These are phyloP conservation scores for Sebastes hubbsi DNA, from an alignment of 2,797 vertebrate species.

Conservation along the genomic window DNA sequence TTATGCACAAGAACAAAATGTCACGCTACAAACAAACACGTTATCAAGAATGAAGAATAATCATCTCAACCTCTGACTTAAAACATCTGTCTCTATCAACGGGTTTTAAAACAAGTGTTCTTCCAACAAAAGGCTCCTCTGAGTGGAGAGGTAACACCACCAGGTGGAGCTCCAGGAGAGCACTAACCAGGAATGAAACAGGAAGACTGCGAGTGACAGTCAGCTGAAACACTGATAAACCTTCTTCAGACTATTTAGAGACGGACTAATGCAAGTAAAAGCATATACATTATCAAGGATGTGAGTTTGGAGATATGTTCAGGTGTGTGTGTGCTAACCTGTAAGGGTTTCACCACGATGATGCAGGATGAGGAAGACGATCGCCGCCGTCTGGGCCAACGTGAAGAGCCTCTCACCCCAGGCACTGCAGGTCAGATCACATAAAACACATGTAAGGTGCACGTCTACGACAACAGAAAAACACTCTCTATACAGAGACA, in stretches of 20 bases:
- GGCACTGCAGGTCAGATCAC: conserved; percentile 73
- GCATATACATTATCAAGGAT: not conserved
- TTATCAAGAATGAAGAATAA: not conserved
- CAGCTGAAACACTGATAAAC: not conserved
- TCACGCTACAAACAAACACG: not conserved
- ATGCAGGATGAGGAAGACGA: conserved; percentile 84
- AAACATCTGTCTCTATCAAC: not conserved
- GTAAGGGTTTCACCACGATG: conserved; percentile 73
- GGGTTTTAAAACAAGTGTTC: not conserved
- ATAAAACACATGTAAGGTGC: not conserved
- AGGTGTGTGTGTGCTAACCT: conserved; percentile 68
- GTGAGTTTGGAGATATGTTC: not conserved
- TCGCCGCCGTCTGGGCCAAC: conserved; percentile 77
- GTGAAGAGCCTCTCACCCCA: conserved; percentile 88
- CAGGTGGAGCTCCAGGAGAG: conserved; percentile 20
- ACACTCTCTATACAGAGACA: not conserved
- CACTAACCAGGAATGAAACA: not conserved
- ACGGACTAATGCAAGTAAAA: not conserved
- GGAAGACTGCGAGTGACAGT: not conserved
- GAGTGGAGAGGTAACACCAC: not conserved
- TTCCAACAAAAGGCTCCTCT: no score
- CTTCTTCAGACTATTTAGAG: not conserved
- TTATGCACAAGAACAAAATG: not conserved
- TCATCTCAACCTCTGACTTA: not conserved
- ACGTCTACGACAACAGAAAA: not conserved